These are phyloP conservation scores for Eulemur mongoz DNA, from an alignment of 2,797 vertebrate genomes.

Conservation along the genomic window DNA sequence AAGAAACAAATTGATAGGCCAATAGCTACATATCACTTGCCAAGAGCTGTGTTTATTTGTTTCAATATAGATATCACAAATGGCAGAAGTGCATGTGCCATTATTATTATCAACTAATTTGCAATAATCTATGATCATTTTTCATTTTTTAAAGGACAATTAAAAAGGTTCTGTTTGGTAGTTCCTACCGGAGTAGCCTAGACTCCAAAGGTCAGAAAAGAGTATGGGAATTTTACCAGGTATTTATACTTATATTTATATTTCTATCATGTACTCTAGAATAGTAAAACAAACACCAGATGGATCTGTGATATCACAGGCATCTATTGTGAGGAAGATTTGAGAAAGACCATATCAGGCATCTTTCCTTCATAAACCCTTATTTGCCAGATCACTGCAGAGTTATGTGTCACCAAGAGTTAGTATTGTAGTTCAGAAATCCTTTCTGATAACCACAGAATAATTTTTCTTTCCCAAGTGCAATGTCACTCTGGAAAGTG, in stretches of 20 bases:
- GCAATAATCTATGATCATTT: not conserved
- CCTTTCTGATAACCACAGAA: not conserved
- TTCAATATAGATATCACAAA: not conserved
- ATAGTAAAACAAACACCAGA: not conserved
- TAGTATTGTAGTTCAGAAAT: not conserved
- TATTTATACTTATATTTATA: not conserved
- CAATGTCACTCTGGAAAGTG: not conserved
- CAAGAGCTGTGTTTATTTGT: not conserved
- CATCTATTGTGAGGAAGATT: not conserved
- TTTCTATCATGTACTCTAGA: not conserved
- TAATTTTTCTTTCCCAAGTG: not conserved
- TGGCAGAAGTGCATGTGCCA: not conserved
- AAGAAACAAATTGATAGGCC: not conserved
- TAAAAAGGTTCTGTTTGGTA: not conserved
- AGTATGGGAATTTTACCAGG: not conserved
- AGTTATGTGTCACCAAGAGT: not conserved
- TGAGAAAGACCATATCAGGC: not conserved
- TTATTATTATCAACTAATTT: not conserved
- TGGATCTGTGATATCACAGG: not conserved
- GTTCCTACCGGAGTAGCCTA: not conserved
- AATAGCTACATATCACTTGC: not conserved
- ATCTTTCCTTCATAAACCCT: not conserved
- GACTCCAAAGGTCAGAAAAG: not conserved
- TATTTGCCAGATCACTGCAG: not conserved
- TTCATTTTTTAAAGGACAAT: not conserved